These are phyloP conservation scores for Cephalopterus ornatus DNA, from an alignment of 2,113 vertebrate species.

Conservation along the genomic window DNA sequence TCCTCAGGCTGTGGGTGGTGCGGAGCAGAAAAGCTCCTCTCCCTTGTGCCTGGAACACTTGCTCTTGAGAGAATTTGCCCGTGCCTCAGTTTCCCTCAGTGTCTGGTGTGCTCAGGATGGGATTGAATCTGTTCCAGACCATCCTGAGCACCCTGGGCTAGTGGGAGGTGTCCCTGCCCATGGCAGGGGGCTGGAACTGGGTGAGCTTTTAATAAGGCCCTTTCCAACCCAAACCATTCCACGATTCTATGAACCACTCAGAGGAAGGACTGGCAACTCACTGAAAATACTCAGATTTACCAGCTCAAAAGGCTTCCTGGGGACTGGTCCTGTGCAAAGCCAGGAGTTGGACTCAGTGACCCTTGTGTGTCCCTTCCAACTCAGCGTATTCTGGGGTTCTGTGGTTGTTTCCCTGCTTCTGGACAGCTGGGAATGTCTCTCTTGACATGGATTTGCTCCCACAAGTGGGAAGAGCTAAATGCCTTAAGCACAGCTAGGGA, in stretches of 20 bases:
- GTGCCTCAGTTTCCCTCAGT: background rate
- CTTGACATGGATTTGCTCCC: background rate
- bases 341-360: background rate
- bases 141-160: background rate
- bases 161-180: background rate
- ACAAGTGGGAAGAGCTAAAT: background rate
- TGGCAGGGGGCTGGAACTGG: background rate
- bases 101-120: background rate
- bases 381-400: background rate
- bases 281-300: background rate
- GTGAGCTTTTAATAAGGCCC: background rate
- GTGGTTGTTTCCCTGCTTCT: background rate
- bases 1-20: background rate
- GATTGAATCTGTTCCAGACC: background rate
- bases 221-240: background rate
- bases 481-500: background rate
- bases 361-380: background rate
- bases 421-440: rapidly evolving
- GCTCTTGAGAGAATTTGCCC: background rate
- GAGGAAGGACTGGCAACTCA: background rate
- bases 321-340: background rate
- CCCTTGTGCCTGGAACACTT: background rate
- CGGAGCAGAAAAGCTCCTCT: background rate
- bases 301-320: background rate
- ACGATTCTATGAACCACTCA: background rate